Base-by-base conservation (phyloP, 2,797 vertebrate genomes). In the Aphelocoma californica region DNA sequence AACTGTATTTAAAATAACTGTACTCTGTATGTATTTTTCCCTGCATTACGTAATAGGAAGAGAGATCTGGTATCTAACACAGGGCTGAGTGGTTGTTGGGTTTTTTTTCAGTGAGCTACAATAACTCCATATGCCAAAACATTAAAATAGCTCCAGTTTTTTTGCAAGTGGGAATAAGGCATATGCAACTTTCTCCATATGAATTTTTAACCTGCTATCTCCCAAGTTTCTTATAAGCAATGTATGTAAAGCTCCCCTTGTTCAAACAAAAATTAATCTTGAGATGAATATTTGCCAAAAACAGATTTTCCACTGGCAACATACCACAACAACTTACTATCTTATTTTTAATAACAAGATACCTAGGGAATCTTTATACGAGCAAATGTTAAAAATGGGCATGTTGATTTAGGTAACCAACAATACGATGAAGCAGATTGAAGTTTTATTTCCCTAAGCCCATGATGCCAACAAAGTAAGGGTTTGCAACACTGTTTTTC, bases 1-100 rank as follows among this genome's bases (percentile, higher is more conserved):
- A 90, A 92, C 32, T 93, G 45, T 89, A 77, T 94, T 92, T 91
- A 88, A 92, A 94, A 93, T 94, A 95, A 87, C 94, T 94, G 65
- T 70, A 69, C 42, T 54, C 18, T 91, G 77, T 92, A 75, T 96
- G 90, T 60, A 19, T 79, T 42, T 84, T 89, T 93, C 80, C 83
- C 42, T 74, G 79, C 72, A 92, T 96, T 84, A 95, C 17, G 32
- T 84, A 91, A 91, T 72, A 82, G 69, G 66, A 86, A 79, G 42
- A 90, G 90, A 91, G 80, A 96, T 93, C 80, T 94, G 84, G 67
- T 81, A 74, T 94, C 65, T 83, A 94, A 80, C 86, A 88, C 70
- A 58, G 48, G 34, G 45, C 60, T 92, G 82, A 92, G 89, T 34
- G 54, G 31, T 42, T 42, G 42, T 42, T 42, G 16, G 16, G 14